A percentile compares a stretch with the other conserved stretches of the same genome.
phyloP scores from a whole-genome alignment of 2,797 vertebrate species.

The Dromococcyx pavoninus region DNA sequence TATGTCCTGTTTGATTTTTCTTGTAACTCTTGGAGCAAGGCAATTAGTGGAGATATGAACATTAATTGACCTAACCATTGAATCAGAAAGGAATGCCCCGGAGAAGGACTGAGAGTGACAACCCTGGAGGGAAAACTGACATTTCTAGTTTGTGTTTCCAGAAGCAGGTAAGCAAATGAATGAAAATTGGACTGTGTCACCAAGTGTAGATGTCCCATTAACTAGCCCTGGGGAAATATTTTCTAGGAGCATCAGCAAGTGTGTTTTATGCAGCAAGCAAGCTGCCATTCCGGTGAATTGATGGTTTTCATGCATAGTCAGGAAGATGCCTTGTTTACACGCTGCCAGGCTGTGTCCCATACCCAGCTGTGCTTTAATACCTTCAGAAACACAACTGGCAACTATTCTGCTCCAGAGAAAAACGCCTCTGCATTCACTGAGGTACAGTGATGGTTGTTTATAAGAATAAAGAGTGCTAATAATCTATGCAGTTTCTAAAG shows the following conservation, averaged over 20 bases:
- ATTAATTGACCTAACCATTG: slow-evolving; percentile 40
- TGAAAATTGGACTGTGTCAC: slow-evolving; percentile 19
- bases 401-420: not conserved
- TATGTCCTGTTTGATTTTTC: slow-evolving; percentile 29
- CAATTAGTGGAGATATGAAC: slow-evolving; percentile 33
- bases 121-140: slow-evolving; percentile 19
- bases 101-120: not conserved
- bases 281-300: not conserved
- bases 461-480: not conserved
- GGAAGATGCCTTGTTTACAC: not conserved
- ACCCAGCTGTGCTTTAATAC: not conserved
- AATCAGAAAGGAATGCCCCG: slow-evolving; percentile 13
- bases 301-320: not conserved
- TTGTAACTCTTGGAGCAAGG: not conserved
- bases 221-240: slow-evolving; percentile 14
- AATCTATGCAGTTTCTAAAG: not conserved
- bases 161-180: slow-evolving; percentile 32
- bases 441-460: not conserved
- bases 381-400: not conserved
- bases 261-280: not conserved
- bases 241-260: slow-evolving; percentile 7
- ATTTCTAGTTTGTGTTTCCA: slow-evolving; percentile 18
- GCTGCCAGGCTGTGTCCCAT: not conserved
- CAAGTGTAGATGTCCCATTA: not conserved
- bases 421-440: not conserved